Conservation (phyloP, 2,797 vertebrate species). For the Mastacembelus armatus region DNA sequence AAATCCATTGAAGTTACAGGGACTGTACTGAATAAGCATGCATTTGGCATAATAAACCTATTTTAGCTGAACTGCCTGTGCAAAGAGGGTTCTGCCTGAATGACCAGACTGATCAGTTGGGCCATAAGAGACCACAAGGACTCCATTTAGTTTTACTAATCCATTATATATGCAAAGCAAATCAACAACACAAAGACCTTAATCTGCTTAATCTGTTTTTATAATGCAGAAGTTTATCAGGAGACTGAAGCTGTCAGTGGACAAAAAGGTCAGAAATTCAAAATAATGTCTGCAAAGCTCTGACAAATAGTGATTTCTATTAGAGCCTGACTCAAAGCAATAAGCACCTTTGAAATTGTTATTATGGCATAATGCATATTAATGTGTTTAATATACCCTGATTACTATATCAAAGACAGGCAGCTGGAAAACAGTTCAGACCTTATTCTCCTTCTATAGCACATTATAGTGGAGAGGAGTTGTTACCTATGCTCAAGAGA, state of each 20-base stretch:
- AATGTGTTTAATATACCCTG: constrained; percentile 76
- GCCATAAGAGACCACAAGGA: constrained; percentile 56
- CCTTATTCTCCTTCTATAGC: constrained; percentile 36
- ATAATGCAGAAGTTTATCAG: constrained; percentile 54
- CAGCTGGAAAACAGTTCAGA: constrained; percentile 34
- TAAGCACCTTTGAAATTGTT: constrained; percentile 72
- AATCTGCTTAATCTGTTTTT: constrained; percentile 73
- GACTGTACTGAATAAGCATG: constrained; percentile 54
- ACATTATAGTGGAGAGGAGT: constrained; percentile 49
- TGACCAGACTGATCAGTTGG: constrained; percentile 61
- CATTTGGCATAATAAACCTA: constrained; percentile 72
- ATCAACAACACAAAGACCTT: constrained; percentile 68
- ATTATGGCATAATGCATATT: constrained; percentile 79
- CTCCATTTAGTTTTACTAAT: constrained; percentile 57
- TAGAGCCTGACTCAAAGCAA: constrained; percentile 70
- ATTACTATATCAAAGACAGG: constrained; percentile 71
- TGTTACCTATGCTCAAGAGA: constrained; percentile 1
- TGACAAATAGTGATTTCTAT: constrained; percentile 77
- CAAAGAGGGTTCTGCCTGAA: constrained; percentile 59
- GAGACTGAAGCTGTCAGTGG: constrained; percentile 47
- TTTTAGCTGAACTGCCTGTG: constrained; percentile 67
- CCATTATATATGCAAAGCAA: constrained; percentile 74
- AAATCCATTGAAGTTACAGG: constrained; percentile 73
- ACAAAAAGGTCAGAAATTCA: constrained; percentile 63
- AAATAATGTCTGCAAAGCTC: constrained; percentile 73